These are phyloP conservation scores for Sminthurides aquaticus DNA, from an alignment of 2,888 invertebrate genomes.

Conservation along the genomic window DNA sequence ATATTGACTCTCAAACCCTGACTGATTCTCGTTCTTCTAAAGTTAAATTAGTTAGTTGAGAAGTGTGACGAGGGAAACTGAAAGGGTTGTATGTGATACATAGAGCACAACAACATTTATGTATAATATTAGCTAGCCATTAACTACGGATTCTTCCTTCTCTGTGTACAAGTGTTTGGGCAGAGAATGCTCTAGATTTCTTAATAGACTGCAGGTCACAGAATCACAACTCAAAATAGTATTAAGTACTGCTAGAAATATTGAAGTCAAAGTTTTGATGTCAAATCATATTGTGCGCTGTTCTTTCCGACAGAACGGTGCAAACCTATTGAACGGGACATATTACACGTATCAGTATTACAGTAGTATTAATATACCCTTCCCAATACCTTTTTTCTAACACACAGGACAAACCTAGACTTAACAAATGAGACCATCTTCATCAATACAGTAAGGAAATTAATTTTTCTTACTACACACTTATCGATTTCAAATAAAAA, in stretches of 20 bases:
- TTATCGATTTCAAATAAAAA: constrained; percentile 18
- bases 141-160: too few relatives aligned
- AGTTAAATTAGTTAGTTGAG: too few relatives aligned
- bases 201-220: background rate
- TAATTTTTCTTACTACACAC: constrained; percentile 7
- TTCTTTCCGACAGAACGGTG: background rate
- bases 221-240: background rate
- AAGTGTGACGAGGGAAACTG: too few relatives aligned
- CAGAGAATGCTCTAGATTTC: too few relatives aligned
- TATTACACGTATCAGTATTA: background rate
- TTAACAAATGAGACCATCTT: constrained; percentile 22
- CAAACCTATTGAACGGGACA: background rate
- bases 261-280: background rate
- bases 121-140: too few relatives aligned
- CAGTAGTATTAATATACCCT: background rate
- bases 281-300: background rate
- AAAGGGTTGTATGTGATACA: too few relatives aligned
- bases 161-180: too few relatives aligned
- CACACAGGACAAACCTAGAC: background rate
- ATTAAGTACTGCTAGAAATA: background rate
- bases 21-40: too few relatives aligned
- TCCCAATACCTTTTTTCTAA: too few relatives aligned
- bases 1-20: too few relatives aligned
- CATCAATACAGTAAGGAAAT: constrained; percentile 21
- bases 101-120: too few relatives aligned